Evolutionary conservation across 37 sponge, comb jelly and placozoan genomes (phyloP).

Genomic region (Halisarca cf. caerulea): DNA sequence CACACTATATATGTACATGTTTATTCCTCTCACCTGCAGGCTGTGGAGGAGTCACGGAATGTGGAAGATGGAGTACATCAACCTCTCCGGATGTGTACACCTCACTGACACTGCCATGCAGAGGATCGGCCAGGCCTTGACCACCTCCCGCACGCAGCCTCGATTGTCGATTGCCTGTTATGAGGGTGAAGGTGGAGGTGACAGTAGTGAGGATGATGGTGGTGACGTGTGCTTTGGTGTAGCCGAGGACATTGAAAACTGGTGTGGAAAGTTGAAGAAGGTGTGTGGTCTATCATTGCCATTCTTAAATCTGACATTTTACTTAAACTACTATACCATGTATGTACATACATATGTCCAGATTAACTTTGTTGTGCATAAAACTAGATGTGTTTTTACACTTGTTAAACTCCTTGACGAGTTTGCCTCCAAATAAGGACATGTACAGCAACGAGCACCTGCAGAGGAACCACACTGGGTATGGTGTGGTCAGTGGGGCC

Average conservation of each 20-base stretch:
- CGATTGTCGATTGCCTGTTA: background rate
- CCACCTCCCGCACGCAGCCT: constrained; percentile 15
- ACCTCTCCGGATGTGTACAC: constrained; percentile 63
- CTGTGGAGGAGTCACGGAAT: background rate
- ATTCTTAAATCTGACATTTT: no score
- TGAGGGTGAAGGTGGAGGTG: background rate
- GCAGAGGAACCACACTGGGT: no score
- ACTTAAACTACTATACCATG: no score
- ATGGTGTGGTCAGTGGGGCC: no score
- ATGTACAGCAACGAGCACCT: no score
- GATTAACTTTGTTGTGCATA: no score
- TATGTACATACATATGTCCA: no score
- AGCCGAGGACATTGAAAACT: constrained; percentile 5
- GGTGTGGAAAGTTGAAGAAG: background rate
- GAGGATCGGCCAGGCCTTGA: constrained; percentile 62
- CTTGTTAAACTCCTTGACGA: no score
- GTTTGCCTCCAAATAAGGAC: no score
- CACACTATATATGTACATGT: background rate
- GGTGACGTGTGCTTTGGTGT: background rate
- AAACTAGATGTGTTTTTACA: no score
- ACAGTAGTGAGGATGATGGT: background rate
- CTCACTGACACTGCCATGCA: constrained; percentile 70
- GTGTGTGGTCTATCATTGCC: background rate
- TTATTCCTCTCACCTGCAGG: background rate
- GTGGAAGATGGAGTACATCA: constrained; percentile 56